These are phyloP conservation scores for Spinus pinus DNA, from an alignment of 2,797 vertebrate genomes.

Conservation along the genomic window DNA sequence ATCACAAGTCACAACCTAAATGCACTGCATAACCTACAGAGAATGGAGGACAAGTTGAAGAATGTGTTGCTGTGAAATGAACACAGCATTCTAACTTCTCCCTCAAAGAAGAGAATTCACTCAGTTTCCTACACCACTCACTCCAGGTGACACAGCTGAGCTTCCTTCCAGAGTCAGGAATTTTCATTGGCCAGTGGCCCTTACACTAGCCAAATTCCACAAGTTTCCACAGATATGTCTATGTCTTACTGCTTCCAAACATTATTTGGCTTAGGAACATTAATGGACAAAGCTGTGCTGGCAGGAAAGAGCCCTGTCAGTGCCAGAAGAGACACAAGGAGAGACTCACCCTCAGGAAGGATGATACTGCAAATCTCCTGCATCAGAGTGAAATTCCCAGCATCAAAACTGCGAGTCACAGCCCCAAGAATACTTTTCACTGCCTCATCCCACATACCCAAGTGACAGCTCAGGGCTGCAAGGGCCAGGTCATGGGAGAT, in stretches of 20 bases:
- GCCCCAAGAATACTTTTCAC: conserved; percentile 78
- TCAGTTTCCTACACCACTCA: neutral
- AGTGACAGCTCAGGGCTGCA: conserved; percentile 75
- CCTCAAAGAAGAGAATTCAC: neutral
- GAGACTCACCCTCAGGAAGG: conserved; percentile 79
- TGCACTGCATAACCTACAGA: neutral
- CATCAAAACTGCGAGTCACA: conserved; percentile 74
- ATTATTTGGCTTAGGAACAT: neutral
- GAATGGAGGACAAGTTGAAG: neutral
- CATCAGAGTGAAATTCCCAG: conserved; percentile 79
- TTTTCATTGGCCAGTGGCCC: fast-evolving
- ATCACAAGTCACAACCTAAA: neutral
- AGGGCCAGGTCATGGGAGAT: conserved; percentile 87
- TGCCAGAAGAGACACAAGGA: neutral
- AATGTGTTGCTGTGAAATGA: neutral
- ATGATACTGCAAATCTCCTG: conserved; percentile 80
- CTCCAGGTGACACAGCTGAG: neutral
- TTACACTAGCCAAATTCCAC: neutral
- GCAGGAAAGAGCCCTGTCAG: neutral
- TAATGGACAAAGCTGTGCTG: neutral
- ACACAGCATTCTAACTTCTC: neutral
- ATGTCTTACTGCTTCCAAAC: neutral
- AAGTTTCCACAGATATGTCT: neutral
- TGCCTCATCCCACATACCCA: conserved; percentile 65
- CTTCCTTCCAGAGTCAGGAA: neutral